Percentiles rank a stretch among this genome's conserved stretches.
Evolutionary conservation across 2,797 vertebrate genomes (phyloP).

Genomic region (Melanogrammus aeglefinus): DNA sequence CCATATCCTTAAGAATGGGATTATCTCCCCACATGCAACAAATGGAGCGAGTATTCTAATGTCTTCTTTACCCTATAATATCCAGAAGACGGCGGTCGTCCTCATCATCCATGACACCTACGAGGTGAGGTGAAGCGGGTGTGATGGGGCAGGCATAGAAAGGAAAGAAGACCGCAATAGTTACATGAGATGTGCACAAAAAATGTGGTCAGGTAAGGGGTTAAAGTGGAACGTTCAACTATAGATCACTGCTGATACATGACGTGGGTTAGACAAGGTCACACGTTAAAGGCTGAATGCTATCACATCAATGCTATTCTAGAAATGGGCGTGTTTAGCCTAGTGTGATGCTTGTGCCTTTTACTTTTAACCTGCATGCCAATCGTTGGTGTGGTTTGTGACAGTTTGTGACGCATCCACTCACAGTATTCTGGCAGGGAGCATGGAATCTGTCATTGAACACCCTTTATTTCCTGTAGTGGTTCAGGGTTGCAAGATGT

Average conservation of each 20-base stretch:
- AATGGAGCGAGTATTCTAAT: neutral
- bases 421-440: conserved; percentile 69
- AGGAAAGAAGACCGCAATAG: neutral
- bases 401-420: conserved; percentile 35
- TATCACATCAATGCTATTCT: neutral
- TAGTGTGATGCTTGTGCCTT: conserved; percentile 17
- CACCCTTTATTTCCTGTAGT: conserved; percentile 53
- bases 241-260: neutral
- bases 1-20: neutral
- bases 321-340: conserved; percentile 2
- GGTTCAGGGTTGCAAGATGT: conserved; percentile 54
- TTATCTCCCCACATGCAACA: neutral
- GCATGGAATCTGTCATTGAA: conserved; percentile 71
- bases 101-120: conserved; percentile 99
- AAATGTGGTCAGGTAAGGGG: neutral
- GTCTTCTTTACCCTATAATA: conserved; percentile 91
- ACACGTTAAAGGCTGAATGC: conserved; percentile 5
- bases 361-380: conserved; percentile 18
- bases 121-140: conserved; percentile 17
- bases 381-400: conserved; percentile 15
- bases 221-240: neutral
- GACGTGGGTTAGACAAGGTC: neutral
- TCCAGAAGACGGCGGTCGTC: conserved; percentile 99
- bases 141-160: conserved; percentile 11
- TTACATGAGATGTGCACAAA: conserved; percentile 3